Base-by-base conservation (phyloP, 2,888 invertebrate species). In the Megastigmus dorsalis region DNA sequence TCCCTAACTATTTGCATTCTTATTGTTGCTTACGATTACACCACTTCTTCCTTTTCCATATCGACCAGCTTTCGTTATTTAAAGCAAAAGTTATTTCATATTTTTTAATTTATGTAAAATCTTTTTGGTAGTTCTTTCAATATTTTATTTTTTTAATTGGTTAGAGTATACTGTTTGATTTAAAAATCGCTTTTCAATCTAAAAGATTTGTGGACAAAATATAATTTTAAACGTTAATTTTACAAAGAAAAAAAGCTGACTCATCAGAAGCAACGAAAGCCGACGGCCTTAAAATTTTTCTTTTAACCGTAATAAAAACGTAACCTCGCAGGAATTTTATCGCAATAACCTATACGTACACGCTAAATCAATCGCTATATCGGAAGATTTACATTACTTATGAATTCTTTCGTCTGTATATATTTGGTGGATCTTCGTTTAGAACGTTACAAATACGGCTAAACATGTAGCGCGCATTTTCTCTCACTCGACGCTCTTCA, bases 1-100 rank as follows among this genome's bases (percentile, higher is more conserved):
- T 88, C 87, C 84, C 84, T 85, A 86, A 81, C 84, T 85, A 84
- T 82, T 82, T 77, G 77, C 81, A 76, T 79, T 63, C 73, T 75
- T 78, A 77, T 78, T 78, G 77, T 78, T 77, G 76, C 72, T 74
- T 65, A 75, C 62, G 68, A 71, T 67, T 67, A 73, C 52, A 36
- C 9, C 36, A 3, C 45, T 71, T 67, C 9, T 38, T 20, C 48
- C 20, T 59, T 55, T 63, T 65, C 18, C 50, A 55, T 38, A 70
- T 60, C 41, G n/a, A 36, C 55, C 45, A 72, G 57, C 71, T 75
- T 71, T 71, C 67, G 52, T 75, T 63, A 71, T 57, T 66, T 36
- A 59, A n/a, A n/a, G n/a, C n/a, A 50, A 57, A 60, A 36, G 36
- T 38, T 18, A 43, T 23, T 50, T 28, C 20, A 57, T 6, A 41